Base-by-base conservation (phyloP, 1,140 invertebrate genomes). In the Archivesica marissinica region DNA sequence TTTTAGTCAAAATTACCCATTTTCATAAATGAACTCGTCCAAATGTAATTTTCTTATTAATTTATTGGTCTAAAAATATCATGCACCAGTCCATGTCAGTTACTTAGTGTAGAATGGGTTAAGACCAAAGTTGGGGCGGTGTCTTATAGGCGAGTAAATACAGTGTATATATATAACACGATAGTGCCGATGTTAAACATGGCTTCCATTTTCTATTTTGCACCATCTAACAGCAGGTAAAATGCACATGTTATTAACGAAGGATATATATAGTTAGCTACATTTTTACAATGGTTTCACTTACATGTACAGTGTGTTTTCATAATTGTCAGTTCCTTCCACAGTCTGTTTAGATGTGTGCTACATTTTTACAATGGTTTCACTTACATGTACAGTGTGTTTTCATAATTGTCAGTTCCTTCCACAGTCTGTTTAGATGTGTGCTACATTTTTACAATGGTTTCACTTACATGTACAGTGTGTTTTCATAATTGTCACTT, bases 181-280 rank as follows among this genome's bases (percentile, higher is more conserved):
- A 64, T 25, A 64, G 59, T 64, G 59, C 59, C 59, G 2, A 17
- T 64, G 59, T 64, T 13, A 64, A 64, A 35, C 59, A 64, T 64
- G 59, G 59, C 59, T 64, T 64, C 59, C 59, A 64, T 33, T 64
- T 64, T 33, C 23, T 25, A 35, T 35, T 64, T 35, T 64, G 33
- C 59, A 35, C 30, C 13, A 25, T 35, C 7, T 44, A 9, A 9
- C 7, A 52, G 17, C 23, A n/a, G 17, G 23, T 52, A n/a, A n/a
- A 52, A n/a, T 52, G 50, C 23, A 52, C 50, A 17, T 7, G 50
- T 52, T 4, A 52, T 52, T 52, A 23, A n/a, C 17, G 23, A 52
- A 52, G 50, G 50, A 23, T 52, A 23, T 20, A 47, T 47, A 47
- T 54, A 9, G 17, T 54, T 4, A 54, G 23, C 20, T 54, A 11